These are phyloP conservation scores for Drosophila pullipes DNA, from an alignment of 2,888 invertebrate genomes.

Conservation along the genomic window DNA sequence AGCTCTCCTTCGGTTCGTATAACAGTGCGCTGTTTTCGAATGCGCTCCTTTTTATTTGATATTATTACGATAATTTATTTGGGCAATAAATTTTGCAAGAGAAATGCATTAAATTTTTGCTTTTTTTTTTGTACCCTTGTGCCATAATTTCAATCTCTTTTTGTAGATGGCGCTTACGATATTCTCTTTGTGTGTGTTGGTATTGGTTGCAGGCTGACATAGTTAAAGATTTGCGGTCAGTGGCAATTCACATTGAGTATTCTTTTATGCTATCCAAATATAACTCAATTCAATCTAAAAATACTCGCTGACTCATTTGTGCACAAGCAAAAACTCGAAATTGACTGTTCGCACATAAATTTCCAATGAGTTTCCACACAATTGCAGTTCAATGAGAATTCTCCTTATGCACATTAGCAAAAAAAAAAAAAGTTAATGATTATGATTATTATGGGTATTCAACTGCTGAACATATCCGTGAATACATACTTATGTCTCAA, in stretches of 20 bases:
- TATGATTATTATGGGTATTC: slow-evolving; percentile 33
- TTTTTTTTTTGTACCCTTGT: slow-evolving; percentile 39
- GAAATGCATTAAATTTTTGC: slow-evolving; percentile 81
- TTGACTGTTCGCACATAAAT: slow-evolving; percentile 45
- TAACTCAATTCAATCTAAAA: slow-evolving; percentile 35
- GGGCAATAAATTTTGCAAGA: slow-evolving; percentile 81
- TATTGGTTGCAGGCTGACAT: slow-evolving; percentile 8
- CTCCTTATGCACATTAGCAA: slow-evolving; percentile 21
- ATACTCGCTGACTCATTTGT: slow-evolving; percentile 36
- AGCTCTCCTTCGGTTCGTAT: background rate
- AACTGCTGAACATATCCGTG: background rate
- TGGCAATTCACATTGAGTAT: slow-evolving; percentile 4
- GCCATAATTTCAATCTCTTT: slow-evolving; percentile 72
- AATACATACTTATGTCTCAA: background rate
- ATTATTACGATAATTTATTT: slow-evolving; percentile 83
- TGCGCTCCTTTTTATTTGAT: slow-evolving; percentile 73
- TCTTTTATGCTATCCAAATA: slow-evolving; percentile 32
- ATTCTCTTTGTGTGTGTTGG: slow-evolving; percentile 11
- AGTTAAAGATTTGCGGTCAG: slow-evolving; percentile 16
- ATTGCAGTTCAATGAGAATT: slow-evolving; percentile 53
- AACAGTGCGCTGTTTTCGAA: slow-evolving; percentile 38
- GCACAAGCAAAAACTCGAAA: slow-evolving; percentile 14
- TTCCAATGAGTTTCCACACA: slow-evolving; percentile 62
- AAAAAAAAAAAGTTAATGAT: slow-evolving; percentile 20
- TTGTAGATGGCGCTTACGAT: slow-evolving; percentile 35